A percentile compares a stretch with the other conserved stretches of the same genome.
Conservation (phyloP, 2,797 vertebrate genomes). For the Chaetodon trifasciatus region DNA sequence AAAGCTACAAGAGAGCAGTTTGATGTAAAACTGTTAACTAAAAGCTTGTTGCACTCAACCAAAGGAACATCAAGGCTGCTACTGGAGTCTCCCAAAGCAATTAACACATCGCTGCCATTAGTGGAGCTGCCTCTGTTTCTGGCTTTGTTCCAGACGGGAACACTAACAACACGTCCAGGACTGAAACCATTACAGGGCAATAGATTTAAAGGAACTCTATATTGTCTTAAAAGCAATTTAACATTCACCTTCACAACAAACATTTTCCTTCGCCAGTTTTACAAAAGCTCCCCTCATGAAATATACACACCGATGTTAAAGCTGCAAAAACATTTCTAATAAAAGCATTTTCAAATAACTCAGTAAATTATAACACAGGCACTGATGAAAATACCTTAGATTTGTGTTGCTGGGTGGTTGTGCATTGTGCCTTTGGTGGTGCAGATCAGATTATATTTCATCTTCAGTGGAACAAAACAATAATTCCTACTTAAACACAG, state of each 20-base stretch:
- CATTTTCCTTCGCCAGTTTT: not conserved
- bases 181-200: not conserved
- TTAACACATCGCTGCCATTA: conserved; percentile 43
- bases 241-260: not conserved
- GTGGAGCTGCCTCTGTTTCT: conserved; percentile 7
- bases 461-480: conserved; percentile 8
- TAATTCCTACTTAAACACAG: not conserved
- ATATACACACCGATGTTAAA: not conserved
- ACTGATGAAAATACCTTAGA: not conserved
- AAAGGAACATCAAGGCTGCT: conserved; percentile 35
- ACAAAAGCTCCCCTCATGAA: not conserved
- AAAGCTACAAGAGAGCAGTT: conserved; percentile 34
- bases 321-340: not conserved
- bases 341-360: not conserved
- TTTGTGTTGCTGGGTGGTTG: not conserved
- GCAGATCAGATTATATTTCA: conserved; percentile 7
- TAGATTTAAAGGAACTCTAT: not conserved
- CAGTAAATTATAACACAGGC: not conserved
- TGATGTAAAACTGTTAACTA: conserved; percentile 35
- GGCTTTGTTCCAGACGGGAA: conserved; percentile 29
- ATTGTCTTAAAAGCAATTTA: not conserved
- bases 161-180: not conserved
- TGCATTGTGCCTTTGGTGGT: not conserved
- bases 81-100: conserved; percentile 48
- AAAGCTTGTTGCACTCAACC: conserved; percentile 38